These are phyloP conservation scores for Vanessa cardui DNA, from an alignment of 2,888 invertebrate genomes.

Conservation along the genomic window DNA sequence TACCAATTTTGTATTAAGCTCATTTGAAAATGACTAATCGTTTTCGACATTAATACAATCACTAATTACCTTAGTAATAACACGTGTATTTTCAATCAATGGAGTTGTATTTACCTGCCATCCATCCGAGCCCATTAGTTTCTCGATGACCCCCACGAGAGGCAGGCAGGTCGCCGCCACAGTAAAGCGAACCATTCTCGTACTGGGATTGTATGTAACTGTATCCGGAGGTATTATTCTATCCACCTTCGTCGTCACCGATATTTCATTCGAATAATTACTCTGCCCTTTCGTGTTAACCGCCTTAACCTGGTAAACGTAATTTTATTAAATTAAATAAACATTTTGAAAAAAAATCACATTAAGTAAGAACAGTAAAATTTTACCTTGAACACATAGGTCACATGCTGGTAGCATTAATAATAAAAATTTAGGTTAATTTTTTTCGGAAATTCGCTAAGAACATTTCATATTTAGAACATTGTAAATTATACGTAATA, in stretches of 20 bases:
- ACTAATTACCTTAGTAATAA: too few species aligned
- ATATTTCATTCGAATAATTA: conserved; percentile 92
- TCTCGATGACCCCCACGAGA: conserved; percentile 89
- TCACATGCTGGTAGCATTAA: conserved; percentile 80
- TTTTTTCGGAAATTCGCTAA: not conserved
- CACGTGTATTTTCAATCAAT: not conserved
- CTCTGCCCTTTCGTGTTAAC: conserved; percentile 94
- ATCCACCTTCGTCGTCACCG: conserved; percentile 92
- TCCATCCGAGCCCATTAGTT: conserved; percentile 74
- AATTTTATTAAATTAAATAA: not conserved
- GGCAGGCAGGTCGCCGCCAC: conserved; percentile 91
- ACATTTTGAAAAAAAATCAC: not conserved
- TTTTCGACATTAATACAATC: too few species aligned
- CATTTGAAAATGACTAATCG: too few species aligned
- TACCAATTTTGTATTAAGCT: too few species aligned
- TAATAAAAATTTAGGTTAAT: conserved; percentile 55
- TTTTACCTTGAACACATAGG: conserved; percentile 80
- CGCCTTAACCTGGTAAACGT: conserved; percentile 86
- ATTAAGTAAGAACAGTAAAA: not conserved
- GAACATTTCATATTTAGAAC: not conserved
- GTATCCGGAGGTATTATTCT: conserved; percentile 91
- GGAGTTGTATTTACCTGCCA: conserved; percentile 66
- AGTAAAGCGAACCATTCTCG: conserved; percentile 89
- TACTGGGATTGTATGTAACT: conserved; percentile 91
- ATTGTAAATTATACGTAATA: too few species aligned